Evolutionary conservation across 2,888 invertebrate genomes (phyloP), one percentile per base, ranked within the genome.

Genomic region (Coenonympha glycerion): DNA sequence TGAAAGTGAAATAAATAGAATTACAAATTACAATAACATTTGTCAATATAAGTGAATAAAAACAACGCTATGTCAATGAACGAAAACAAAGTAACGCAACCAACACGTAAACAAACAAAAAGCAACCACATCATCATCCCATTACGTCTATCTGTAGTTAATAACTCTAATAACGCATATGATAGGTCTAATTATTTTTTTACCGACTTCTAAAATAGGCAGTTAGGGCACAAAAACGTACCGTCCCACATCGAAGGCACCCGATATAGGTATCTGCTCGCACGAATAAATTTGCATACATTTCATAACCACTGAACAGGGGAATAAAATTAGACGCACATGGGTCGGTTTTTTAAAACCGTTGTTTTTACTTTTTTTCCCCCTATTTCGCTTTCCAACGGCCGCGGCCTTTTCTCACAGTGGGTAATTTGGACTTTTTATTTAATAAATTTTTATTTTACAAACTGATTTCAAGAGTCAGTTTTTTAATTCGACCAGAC

Each of bases 281-380:
- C 65, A 62, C 75, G 84, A 78, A 85, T 84, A 84, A 60, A 87
- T 88, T 88, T 81, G 77, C 87, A 88, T 88, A 73, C 56, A 86
- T 88, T 88, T 87, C 87, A 87, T 86, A 84, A 79, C 81, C 87
- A 84, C 65, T 86, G 87, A 81, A 64, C 83, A 80, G 74, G 74
- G 79, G 83, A 83, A 84, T 86, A 82, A 82, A 79, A 84, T 87
- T 86, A 87, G 78, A 81, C 76, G 74, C 83, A 84, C 81, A 81
- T 79, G 82, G 73, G 69, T 71, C 76, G 73, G 62, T 73, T 74
- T 67, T 74, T 73, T 59, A 56, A 71, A 78, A 80, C 78, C 74
- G 77, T 78, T 82, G 72, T 72, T 79, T 77, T 75, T 69, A 70
- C 22, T 66, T 73, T 76, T n/a, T 77, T 74, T 61, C 64, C 60